phyloP scores from a whole-genome alignment of 2,888 invertebrate species.

The Drosophila nr. medialis region DNA sequence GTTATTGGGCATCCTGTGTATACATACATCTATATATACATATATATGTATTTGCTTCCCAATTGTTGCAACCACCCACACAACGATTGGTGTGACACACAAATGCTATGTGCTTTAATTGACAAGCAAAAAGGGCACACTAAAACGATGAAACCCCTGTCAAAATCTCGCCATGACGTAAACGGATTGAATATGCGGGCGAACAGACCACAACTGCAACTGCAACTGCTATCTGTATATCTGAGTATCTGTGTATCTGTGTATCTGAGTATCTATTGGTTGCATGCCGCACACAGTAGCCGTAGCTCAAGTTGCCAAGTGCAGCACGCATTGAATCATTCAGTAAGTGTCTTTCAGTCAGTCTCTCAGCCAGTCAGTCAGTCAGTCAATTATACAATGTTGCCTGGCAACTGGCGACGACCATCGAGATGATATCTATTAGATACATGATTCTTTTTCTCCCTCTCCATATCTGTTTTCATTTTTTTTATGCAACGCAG shows the following conservation, averaged over 20 bases:
- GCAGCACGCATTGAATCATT: conserved; percentile 65
- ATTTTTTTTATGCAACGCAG: conserved; percentile 68
- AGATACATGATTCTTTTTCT: conserved; percentile 57
- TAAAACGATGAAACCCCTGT: conserved; percentile 26
- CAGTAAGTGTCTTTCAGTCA: conserved; percentile 24
- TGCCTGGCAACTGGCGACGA: conserved; percentile 41
- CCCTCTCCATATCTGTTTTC: neutral
- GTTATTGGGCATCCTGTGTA: conserved; percentile 6
- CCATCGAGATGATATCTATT: conserved; percentile 72
- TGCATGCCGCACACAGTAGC: conserved; percentile 28
- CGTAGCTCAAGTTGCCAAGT: conserved; percentile 55
- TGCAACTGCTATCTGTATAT: conserved; percentile 20
- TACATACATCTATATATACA: neutral
- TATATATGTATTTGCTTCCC: neutral
- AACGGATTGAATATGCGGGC: conserved; percentile 76
- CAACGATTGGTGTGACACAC: conserved; percentile 22
- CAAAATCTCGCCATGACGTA: conserved; percentile 56
- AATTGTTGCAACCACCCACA: conserved; percentile 31
- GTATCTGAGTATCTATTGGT: conserved; percentile 11
- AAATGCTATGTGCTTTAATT: conserved; percentile 55
- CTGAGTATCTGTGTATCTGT: conserved; percentile 19
- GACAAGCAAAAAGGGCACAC: conserved; percentile 52
- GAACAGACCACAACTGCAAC: conserved; percentile 37
- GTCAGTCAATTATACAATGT: conserved; percentile 63
- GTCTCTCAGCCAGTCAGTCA: conserved; percentile 14